phyloP scores from a whole-genome alignment of 2,113 vertebrate genomes.

The Condylura cristata region DNA sequence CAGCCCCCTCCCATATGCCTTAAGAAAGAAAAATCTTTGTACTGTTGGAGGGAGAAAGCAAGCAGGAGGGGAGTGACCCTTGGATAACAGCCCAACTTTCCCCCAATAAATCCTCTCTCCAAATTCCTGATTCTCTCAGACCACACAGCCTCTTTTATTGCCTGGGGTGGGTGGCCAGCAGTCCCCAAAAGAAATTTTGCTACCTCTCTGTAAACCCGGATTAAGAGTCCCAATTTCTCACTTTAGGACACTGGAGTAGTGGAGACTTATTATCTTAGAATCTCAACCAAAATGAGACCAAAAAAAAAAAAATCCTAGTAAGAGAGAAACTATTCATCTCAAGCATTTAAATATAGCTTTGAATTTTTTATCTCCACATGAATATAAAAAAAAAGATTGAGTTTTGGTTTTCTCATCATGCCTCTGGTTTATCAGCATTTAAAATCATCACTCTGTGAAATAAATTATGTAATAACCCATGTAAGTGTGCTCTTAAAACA shows the following conservation, averaged over 20 bases:
- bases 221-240: neutral
- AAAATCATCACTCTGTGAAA: constrained; percentile 41
- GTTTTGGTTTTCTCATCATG: neutral
- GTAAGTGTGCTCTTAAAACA: constrained; percentile 40
- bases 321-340: neutral
- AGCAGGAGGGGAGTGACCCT: neutral
- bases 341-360: neutral
- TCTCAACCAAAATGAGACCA: neutral
- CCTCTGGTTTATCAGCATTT: constrained; percentile 6
- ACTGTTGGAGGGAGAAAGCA: neutral
- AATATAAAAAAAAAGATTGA: neutral
- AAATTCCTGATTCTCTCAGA: neutral
- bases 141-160: neutral
- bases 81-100: neutral
- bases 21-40: neutral
- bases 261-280: neutral
- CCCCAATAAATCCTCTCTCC: neutral
- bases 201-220: neutral
- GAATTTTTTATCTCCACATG: neutral
- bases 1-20: neutral
- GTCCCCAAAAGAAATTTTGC: neutral
- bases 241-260: neutral
- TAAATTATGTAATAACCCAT: constrained; percentile 27
- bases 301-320: neutral
- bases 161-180: fast-evolving